These are phyloP conservation scores for Pteria penguin DNA, from an alignment of 2,888 invertebrate species.

Conservation along the genomic window DNA sequence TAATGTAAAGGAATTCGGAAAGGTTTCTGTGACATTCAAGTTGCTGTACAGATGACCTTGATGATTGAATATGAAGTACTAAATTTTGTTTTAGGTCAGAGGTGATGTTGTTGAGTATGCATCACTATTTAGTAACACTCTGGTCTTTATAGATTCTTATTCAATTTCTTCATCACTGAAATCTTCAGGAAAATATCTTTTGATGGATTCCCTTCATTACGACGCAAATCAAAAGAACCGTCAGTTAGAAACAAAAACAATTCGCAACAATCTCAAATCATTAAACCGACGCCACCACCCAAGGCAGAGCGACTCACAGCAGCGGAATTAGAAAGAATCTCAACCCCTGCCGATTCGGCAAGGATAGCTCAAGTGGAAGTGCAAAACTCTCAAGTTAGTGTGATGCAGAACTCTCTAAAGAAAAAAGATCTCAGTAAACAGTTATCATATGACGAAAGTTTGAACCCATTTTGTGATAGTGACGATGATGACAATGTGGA, in stretches of 20 bases:
- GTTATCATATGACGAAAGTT: slow-evolving; percentile 59
- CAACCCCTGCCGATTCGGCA: background rate
- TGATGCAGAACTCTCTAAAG: background rate
- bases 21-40: no score
- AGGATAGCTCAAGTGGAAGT: background rate
- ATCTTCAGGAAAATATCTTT: slow-evolving; percentile 26
- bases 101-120: no score
- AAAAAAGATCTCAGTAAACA: background rate
- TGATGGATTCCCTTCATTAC: slow-evolving; percentile 20
- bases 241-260: background rate
- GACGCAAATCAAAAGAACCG: slow-evolving; percentile 11
- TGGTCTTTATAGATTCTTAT: background rate
- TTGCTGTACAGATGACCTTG: no score
- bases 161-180: background rate
- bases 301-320: background rate
- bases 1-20: no score
- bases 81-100: no score
- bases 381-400: background rate
- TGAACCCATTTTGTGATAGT: slow-evolving; percentile 79
- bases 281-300: background rate
- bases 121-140: no score
- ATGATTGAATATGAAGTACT: no score
- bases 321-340: background rate
- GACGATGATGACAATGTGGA: slow-evolving; percentile 31
- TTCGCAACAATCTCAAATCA: background rate